Percentiles rank a stretch among this genome's conserved stretches.
Conservation (phyloP, 2,113 vertebrate species). For the Buteo buteo region DNA sequence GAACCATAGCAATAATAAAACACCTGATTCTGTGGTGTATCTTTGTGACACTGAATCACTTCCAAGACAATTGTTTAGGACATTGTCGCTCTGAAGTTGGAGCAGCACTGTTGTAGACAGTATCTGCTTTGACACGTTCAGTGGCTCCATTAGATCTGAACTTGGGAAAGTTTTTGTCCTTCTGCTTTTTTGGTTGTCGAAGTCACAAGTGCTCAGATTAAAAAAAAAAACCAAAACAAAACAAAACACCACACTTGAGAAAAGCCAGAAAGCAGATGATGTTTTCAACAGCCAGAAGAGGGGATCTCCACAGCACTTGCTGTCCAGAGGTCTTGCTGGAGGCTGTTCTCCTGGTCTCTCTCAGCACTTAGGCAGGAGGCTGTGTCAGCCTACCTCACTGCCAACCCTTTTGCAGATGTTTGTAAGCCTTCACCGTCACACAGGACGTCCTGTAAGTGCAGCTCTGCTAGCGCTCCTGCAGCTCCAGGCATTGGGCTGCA, state of each 20-base stretch:
- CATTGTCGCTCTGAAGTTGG: accelerated
- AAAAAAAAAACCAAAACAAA: no score
- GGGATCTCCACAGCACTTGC: no score
- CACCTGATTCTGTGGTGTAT: background rate
- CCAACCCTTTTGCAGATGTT: background rate
- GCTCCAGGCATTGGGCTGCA: accelerated
- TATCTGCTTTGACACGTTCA: background rate
- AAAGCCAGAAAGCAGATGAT: background rate
- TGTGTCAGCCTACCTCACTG: accelerated
- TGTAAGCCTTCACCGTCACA: accelerated
- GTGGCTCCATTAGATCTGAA: background rate
- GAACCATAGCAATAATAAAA: background rate
- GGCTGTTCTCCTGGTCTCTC: background rate
- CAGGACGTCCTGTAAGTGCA: accelerated
- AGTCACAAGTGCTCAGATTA: background rate
- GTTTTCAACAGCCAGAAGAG: background rate
- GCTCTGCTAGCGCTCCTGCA: background rate
- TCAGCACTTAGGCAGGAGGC: background rate
- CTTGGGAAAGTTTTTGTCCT: background rate
- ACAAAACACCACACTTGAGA: background rate
- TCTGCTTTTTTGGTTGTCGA: background rate
- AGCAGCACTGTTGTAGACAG: background rate
- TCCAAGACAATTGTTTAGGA: background rate
- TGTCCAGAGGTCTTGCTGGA: background rate
- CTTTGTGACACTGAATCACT: background rate